Base-by-base conservation (phyloP, 2,797 vertebrate genomes). In the Spizella passerina region DNA sequence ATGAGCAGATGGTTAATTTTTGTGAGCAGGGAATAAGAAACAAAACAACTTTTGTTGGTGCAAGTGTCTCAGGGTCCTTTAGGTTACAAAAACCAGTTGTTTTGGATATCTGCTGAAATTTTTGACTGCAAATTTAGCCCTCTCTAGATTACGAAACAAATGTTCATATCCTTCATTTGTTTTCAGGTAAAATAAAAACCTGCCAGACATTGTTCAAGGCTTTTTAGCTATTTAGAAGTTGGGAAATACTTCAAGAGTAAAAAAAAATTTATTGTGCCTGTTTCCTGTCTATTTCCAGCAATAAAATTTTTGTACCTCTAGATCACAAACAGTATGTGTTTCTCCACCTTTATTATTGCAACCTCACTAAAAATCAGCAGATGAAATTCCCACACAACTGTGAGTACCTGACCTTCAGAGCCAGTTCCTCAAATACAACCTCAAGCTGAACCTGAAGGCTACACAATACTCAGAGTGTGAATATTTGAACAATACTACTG, bases 1-100 rank as follows among this genome's bases (percentile, higher is more conserved):
- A 94, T 66, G 88, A 95, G 93, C 82, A 94, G 82, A 93, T 86
- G 73, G 82, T 52, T 94, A 63, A 79, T 90, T 91, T 83, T 89
- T 83, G 46, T 39, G 63, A 50, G 55, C 2, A 0, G 7, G 14
- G 63, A 50, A 72, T 29, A 65, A 86, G 78, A 92, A 88, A 71
- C 63, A 82, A 90, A 82, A 60, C 49, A 64, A 88, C 49, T 92
- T 90, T 66, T 85, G 63, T 41, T 44, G 49, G 59, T 88, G 56
- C 39, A 93, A 93, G 66, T 66, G 78, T 77, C 11, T 76, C 32
- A 9, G 32, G 38, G 26, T 52, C 56, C 71, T 69, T 90, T 50
- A 47, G 27, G 44, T 83, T 90, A 72, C 26, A 80, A 72, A 96
- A 77, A 46, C 7, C 73, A 66, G 23, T 88, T 91, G 73, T 78